A percentile compares a stretch with the other conserved stretches of the same genome.
These are phyloP conservation scores for Bradypodion pumilum DNA, from an alignment of 2,797 vertebrate species.

Conservation along the genomic window DNA sequence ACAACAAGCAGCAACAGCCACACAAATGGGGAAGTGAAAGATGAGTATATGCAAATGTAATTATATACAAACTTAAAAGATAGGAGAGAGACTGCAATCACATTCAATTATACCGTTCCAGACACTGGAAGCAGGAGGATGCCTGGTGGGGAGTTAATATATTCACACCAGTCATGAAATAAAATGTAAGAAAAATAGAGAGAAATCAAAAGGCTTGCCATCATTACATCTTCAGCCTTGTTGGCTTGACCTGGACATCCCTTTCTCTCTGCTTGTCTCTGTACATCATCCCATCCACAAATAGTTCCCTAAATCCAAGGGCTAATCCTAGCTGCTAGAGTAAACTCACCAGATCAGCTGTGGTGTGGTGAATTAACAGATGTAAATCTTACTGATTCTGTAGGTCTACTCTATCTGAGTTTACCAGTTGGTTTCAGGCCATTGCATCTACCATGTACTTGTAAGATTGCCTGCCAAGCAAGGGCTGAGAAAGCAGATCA, in stretches of 20 bases:
- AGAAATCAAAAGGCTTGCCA: background rate
- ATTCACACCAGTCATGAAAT: background rate
- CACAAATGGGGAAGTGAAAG: background rate
- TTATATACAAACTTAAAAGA: conserved; percentile 14
- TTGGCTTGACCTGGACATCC: background rate
- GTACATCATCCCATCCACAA: background rate
- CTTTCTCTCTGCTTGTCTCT: background rate
- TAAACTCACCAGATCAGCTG: no score
- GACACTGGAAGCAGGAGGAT: background rate
- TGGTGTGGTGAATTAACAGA: no score
- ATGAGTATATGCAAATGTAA: conserved; percentile 10
- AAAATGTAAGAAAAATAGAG: background rate
- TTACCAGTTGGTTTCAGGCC: no score
- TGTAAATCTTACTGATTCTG: no score
- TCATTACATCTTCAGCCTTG: background rate
- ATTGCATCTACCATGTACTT: background rate
- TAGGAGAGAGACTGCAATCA: background rate
- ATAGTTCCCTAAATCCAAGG: no score
- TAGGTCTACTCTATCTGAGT: no score
- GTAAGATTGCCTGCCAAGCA: background rate
- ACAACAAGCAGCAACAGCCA: background rate
- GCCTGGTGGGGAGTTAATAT: background rate
- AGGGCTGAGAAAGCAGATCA: background rate
- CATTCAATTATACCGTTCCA: conserved; percentile 2
- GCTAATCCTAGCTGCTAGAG: no score